A percentile compares a stretch with the other conserved stretches of the same genome.
Evolutionary conservation across 2,113 vertebrate genomes (phyloP).

Genomic region (Dicerorhinus sumatrensis): DNA sequence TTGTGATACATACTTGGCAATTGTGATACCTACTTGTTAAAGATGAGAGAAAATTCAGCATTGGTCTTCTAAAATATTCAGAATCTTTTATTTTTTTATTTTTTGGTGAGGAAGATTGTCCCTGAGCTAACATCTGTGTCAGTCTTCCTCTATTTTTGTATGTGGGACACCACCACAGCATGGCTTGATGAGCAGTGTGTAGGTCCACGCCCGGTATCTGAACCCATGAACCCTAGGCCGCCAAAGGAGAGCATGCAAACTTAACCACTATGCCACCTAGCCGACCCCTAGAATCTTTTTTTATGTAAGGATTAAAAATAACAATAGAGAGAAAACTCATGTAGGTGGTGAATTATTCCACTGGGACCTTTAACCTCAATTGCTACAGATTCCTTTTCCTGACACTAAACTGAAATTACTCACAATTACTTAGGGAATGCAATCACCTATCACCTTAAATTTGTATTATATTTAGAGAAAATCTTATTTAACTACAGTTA

Average conservation of each 20-base stretch:
- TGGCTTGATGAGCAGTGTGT: too few species aligned
- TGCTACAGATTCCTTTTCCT: not conserved
- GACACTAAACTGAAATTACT: not conserved
- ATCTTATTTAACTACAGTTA: not conserved
- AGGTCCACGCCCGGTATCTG: too few species aligned
- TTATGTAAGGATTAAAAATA: not conserved
- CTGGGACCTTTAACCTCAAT: not conserved
- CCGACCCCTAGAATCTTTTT: not conserved
- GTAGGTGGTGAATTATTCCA: not conserved
- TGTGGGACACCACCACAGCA: too few species aligned
- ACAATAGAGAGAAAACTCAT: not conserved
- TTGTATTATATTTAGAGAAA: not conserved
- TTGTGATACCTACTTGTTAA: not conserved
- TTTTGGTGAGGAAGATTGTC: too few species aligned
- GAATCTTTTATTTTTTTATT: conserved; percentile 13
- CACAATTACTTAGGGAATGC: not conserved
- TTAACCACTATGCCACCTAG: too few species aligned
- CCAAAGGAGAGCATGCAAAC: too few species aligned
- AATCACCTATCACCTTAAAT: not conserved
- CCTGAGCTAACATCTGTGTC: too few species aligned
- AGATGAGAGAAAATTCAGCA: not conserved
- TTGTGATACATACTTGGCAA: not conserved
- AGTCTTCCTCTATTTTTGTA: too few species aligned
- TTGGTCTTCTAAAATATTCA: not conserved
- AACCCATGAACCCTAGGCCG: too few species aligned